Percentiles rank a stretch among this genome's conserved stretches.
phyloP scores from a whole-genome alignment of 2,888 invertebrate genomes.

The Chelonus formosanus region DNA sequence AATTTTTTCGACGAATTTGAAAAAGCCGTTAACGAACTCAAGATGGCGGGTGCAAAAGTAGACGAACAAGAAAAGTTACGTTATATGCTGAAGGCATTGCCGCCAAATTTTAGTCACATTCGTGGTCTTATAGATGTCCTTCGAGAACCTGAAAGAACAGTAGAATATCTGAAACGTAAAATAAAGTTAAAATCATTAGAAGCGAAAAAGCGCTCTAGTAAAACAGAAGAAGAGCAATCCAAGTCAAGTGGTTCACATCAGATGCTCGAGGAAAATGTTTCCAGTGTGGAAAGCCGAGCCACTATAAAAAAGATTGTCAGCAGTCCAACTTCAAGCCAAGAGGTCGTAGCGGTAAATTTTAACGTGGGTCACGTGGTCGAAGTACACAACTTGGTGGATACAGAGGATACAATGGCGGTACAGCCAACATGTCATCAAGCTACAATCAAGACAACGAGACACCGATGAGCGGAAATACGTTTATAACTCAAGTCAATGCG shows the following conservation, averaged over 20 bases:
- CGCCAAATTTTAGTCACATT: conserved; percentile 44
- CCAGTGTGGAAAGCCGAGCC: conserved; percentile 19
- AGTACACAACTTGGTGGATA: conserved; percentile 21
- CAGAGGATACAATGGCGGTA: not conserved
- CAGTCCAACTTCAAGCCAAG: not conserved
- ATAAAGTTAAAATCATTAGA: conserved; percentile 37
- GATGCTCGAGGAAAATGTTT: conserved; percentile 17
- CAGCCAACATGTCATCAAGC: too few species aligned
- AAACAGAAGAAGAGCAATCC: conserved; percentile 1
- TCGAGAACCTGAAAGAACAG: conserved; percentile 42
- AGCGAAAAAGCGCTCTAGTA: conserved; percentile 6
- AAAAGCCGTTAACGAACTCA: conserved; percentile 43
- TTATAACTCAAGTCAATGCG: conserved; percentile 4
- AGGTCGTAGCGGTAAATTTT: conserved; percentile 13
- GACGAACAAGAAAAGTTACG: conserved; percentile 44
- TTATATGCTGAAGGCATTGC: conserved; percentile 46
- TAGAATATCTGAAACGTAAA: conserved; percentile 46
- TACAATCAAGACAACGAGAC: not conserved
- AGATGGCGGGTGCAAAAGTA: conserved; percentile 41
- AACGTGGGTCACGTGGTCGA: conserved; percentile 32
- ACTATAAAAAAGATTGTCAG: conserved; percentile 17
- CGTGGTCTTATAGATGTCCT: conserved; percentile 47
- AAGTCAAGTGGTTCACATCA: not conserved
- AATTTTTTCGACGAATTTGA: conserved; percentile 45
- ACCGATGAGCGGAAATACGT: not conserved